phyloP scores from a whole-genome alignment of 2,888 invertebrate species.

The Rhogogaster chlorosoma region DNA sequence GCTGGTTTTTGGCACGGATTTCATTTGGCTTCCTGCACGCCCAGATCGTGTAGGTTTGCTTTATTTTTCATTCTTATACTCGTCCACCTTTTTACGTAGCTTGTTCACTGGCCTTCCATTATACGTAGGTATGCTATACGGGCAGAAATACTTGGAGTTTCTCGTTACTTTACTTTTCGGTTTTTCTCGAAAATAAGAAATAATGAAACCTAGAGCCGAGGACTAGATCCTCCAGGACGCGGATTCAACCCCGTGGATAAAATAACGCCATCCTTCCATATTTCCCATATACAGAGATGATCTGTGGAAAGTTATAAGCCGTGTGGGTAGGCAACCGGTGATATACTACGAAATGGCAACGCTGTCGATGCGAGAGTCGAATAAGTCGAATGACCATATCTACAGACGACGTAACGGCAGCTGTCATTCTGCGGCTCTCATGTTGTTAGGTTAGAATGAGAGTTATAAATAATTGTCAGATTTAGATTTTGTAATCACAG shows the following conservation, averaged over 20 bases:
- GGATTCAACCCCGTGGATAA: neutral
- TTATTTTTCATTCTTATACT: slow-evolving; percentile 31
- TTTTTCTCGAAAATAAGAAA: neutral
- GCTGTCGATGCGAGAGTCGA: no score
- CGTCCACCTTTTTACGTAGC: neutral
- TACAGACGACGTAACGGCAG: no score
- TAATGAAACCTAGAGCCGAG: neutral
- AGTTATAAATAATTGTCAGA: no score
- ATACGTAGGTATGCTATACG: neutral
- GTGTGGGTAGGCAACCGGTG: no score
- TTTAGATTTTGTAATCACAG: no score
- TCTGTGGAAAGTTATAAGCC: no score
- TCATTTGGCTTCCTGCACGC: slow-evolving; percentile 58
- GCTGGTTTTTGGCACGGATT: slow-evolving; percentile 58
- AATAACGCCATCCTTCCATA: neutral
- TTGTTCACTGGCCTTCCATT: neutral
- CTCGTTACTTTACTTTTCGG: neutral
- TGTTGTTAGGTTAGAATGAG: no score
- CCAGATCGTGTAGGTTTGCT: neutral
- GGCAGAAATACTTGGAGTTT: neutral
- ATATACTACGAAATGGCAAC: no score
- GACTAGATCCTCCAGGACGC: neutral
- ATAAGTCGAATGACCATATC: no score
- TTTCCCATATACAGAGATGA: no score
- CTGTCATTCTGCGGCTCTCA: no score